These are phyloP conservation scores for Pseudococcus viburni DNA, from an alignment of 2,888 invertebrate species.

Conservation along the genomic window DNA sequence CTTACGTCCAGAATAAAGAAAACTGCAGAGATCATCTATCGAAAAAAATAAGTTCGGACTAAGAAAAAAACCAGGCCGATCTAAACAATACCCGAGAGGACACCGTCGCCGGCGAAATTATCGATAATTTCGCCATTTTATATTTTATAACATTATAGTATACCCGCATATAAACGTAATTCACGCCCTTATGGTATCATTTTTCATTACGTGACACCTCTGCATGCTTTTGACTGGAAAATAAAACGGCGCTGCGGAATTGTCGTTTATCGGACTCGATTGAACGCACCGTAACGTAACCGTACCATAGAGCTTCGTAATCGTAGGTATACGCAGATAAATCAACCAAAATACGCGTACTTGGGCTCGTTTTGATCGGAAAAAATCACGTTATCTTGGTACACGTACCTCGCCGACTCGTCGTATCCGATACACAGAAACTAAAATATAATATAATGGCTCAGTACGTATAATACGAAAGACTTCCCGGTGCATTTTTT, in stretches of 20 bases:
- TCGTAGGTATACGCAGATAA: constrained; percentile 4
- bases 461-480: not conserved
- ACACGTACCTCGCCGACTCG: not conserved
- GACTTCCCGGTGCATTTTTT: too few species aligned
- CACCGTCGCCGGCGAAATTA: not conserved
- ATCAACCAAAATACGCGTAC: constrained; percentile 5
- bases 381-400: constrained; percentile 35
- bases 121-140: constrained; percentile 32
- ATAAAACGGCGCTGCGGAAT: constrained; percentile 19
- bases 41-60: not conserved
- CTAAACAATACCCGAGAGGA: not conserved
- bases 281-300: not conserved
- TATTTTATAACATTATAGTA: constrained; percentile 18
- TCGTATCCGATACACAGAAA: too few species aligned
- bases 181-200: constrained; percentile 33
- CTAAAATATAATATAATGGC: not conserved
- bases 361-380: not conserved
- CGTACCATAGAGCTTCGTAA: not conserved
- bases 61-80: not conserved
- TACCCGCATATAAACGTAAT: constrained; percentile 41
- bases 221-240: constrained; percentile 29
- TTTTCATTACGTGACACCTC: constrained; percentile 36
- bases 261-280: constrained; percentile 12
- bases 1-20: not conserved
- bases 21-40: not conserved